These are phyloP conservation scores for Zelostemma sp. DNA, from an alignment of 1,140 invertebrate genomes.

Conservation along the genomic window DNA sequence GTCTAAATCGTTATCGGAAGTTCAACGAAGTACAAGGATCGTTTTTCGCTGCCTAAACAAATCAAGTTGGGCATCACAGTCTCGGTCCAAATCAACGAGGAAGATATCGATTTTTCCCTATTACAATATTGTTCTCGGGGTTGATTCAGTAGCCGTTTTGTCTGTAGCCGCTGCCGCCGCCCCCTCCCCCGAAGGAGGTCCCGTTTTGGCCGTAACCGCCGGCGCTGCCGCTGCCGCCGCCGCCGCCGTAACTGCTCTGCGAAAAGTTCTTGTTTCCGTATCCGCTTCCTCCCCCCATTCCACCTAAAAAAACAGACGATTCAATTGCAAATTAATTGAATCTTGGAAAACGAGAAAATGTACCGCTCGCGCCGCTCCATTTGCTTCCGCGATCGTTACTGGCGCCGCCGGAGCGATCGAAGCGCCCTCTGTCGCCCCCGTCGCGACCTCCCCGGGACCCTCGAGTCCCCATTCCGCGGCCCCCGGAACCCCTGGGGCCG, in stretches of 20 bases:
- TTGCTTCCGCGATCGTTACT: constrained; percentile 57
- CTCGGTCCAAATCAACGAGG: background rate
- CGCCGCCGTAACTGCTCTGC: constrained; percentile 51
- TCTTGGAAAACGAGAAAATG: too few relatives aligned
- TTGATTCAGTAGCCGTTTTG: constrained; percentile 64
- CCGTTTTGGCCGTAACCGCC: constrained; percentile 59
- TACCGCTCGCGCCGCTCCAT: constrained; percentile 56
- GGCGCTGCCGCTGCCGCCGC: constrained; percentile 39
- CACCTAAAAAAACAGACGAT: too few relatives aligned
- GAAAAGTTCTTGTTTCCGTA: constrained; percentile 39
- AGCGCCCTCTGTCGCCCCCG: constrained; percentile 53
- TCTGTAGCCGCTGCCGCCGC: constrained; percentile 51
- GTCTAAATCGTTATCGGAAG: background rate
- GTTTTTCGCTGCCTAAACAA: background rate
- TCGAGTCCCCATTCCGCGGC: constrained; percentile 48
- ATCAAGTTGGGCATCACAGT: background rate
- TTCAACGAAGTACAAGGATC: background rate
- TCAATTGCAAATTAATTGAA: too few relatives aligned
- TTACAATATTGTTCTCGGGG: too few relatives aligned
- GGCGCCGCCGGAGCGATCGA: constrained; percentile 52
- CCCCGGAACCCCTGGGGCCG: constrained; percentile 45
- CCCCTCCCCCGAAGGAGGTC: background rate
- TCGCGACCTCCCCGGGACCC: constrained; percentile 57
- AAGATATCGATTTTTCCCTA: background rate
- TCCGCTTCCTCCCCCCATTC: constrained; percentile 44